Percentiles rank a stretch among this genome's conserved stretches.
Conservation (phyloP, 2,797 vertebrate genomes). For the Psittacula derbiana region DNA sequence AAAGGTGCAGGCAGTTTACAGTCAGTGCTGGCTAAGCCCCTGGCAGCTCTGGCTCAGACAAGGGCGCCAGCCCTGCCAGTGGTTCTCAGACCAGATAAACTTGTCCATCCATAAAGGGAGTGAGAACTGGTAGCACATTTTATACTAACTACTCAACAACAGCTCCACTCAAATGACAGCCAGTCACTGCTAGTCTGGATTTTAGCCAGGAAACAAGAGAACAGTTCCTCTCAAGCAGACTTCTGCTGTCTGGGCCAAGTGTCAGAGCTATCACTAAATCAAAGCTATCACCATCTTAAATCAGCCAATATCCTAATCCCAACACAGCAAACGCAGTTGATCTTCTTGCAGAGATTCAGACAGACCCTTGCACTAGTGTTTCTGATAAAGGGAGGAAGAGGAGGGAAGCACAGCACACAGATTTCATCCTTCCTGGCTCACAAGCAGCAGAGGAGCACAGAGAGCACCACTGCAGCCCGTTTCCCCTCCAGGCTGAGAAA, state of each 20-base stretch:
- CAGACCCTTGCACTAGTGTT: not conserved
- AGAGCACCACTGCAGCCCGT: not conserved
- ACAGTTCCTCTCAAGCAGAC: not conserved
- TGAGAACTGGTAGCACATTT: not conserved
- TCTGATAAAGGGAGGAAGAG: not conserved
- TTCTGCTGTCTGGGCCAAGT: not conserved
- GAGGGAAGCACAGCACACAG: not conserved
- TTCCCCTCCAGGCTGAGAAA: not conserved
- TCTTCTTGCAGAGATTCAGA: not conserved
- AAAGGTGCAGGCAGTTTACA: not conserved
- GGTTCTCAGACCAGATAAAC: not conserved
- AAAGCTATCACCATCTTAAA: not conserved
- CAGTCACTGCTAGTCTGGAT: not conserved
- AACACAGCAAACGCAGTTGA: not conserved
- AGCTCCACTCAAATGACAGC: not conserved
- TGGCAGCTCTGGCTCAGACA: not conserved
- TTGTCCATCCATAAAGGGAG: not conserved
- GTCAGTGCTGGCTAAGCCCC: rapidly evolving
- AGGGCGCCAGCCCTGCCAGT: not conserved
- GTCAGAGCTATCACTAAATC: not conserved
- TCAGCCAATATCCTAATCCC: not conserved
- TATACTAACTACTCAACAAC: not conserved
- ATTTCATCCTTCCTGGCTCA: not conserved
- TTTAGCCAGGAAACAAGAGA: not conserved
- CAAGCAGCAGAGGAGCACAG: not conserved